Percentiles rank a stretch among this genome's conserved stretches.
Conservation (phyloP, 2,797 vertebrate genomes). For the Florisuga fusca region DNA sequence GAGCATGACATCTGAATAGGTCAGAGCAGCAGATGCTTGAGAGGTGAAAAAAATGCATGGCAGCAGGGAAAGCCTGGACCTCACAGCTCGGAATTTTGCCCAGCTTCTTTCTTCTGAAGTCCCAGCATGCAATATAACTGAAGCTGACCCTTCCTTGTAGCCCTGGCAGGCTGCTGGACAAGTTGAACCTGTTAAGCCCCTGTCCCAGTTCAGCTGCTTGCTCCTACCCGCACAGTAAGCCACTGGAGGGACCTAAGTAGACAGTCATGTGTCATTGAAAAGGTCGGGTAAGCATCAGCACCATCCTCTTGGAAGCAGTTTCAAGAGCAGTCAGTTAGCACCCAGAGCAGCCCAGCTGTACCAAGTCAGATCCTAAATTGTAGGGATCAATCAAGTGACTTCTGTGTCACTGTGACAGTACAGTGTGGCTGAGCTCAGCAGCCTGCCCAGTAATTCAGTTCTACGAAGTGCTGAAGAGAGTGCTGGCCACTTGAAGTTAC, state of each 20-base stretch:
- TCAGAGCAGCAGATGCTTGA: neutral
- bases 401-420: neutral
- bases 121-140: accelerated
- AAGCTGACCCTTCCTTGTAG: neutral
- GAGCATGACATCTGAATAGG: neutral
- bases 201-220: neutral
- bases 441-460: neutral
- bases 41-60: neutral
- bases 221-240: accelerated
- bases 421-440: neutral
- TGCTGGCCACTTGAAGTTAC: neutral
- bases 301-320: accelerated
- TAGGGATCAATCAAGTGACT: neutral
- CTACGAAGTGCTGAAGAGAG: neutral
- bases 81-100: neutral
- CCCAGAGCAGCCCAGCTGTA: neutral
- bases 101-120: neutral
- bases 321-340: neutral
- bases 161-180: neutral
- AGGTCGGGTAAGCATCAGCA: neutral
- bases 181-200: neutral
- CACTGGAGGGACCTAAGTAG: neutral
- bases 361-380: neutral
- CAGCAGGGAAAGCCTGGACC: neutral
- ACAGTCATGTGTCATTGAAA: neutral